phyloP scores from a whole-genome alignment of 2,888 invertebrate genomes.

The Eupithecia vulgata region DNA sequence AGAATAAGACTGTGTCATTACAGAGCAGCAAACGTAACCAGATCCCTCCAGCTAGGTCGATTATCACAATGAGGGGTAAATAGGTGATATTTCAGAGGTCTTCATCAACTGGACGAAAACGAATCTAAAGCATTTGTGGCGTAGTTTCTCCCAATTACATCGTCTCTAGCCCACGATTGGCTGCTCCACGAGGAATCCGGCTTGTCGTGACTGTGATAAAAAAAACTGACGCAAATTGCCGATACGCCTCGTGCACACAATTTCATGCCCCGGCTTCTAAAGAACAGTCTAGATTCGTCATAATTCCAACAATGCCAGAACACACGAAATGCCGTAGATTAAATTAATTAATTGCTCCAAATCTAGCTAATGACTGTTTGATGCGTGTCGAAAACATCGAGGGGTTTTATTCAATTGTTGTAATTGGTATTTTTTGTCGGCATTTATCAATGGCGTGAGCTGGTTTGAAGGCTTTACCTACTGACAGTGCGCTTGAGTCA shows the following conservation, averaged over 20 bases:
- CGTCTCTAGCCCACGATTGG: slow-evolving; percentile 79
- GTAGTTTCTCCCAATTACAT: slow-evolving; percentile 83
- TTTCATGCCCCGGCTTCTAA: slow-evolving; percentile 78
- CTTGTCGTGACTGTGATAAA: slow-evolving; percentile 82
- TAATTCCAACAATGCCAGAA: slow-evolving; percentile 67
- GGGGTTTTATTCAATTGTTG: slow-evolving; percentile 64
- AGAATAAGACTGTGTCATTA: slow-evolving; percentile 71
- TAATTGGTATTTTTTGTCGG: slow-evolving; percentile 66
- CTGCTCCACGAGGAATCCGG: slow-evolving; percentile 76
- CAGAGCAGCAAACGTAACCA: slow-evolving; percentile 57
- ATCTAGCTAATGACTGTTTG: slow-evolving; percentile 67
- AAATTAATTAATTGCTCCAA: slow-evolving; percentile 66
- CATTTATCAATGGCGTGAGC: slow-evolving; percentile 58
- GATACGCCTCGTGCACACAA: slow-evolving; percentile 84
- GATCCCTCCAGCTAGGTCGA: slow-evolving; percentile 51
- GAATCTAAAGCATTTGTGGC: slow-evolving; percentile 77
- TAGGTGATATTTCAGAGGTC: slow-evolving; percentile 63
- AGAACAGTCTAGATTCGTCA: slow-evolving; percentile 80
- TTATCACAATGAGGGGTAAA: slow-evolving; percentile 44
- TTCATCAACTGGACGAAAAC: slow-evolving; percentile 59
- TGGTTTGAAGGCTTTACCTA: slow-evolving; percentile 49
- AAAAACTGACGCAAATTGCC: slow-evolving; percentile 83
- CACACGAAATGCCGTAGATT: slow-evolving; percentile 57
- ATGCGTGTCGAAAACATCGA: slow-evolving; percentile 60
- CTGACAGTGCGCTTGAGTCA: slow-evolving; percentile 62